Percentiles rank a stretch among this genome's conserved stretches.
These are phyloP conservation scores for Leucozona laternaria DNA, from an alignment of 2,888 invertebrate species.

Conservation along the genomic window DNA sequence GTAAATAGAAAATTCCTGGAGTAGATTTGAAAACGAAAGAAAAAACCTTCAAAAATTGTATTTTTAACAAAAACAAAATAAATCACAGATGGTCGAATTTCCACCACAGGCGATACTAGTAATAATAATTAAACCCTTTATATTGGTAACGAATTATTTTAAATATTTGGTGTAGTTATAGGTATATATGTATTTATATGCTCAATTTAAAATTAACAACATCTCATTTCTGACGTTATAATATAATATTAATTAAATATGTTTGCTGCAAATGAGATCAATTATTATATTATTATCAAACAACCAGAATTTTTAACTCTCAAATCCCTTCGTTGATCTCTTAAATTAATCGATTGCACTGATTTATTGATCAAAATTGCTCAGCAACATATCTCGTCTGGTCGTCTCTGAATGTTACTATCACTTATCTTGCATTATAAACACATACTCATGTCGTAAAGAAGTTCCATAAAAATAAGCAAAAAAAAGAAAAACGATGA, in stretches of 20 bases:
- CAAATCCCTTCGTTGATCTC: not conserved
- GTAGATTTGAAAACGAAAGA: too few relatives aligned
- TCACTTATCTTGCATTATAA: constrained; percentile 45
- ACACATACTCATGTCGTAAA: constrained; percentile 30
- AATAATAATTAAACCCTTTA: too few relatives aligned
- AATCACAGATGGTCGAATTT: too few relatives aligned
- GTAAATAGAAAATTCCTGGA: too few relatives aligned
- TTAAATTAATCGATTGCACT: constrained; percentile 49
- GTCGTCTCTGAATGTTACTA: constrained; percentile 47
- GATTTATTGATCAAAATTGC: constrained; percentile 72
- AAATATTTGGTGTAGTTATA: too few relatives aligned
- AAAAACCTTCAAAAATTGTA: too few relatives aligned
- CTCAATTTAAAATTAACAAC: too few relatives aligned
- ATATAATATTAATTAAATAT: not conserved
- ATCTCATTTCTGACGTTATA: too few relatives aligned
- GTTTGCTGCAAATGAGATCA: not conserved
- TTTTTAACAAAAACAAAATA: too few relatives aligned
- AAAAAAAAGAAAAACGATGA: constrained; percentile 9
- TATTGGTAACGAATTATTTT: too few relatives aligned
- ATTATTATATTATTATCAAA: not conserved
- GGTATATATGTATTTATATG: too few relatives aligned
- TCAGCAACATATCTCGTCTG: constrained; percentile 46
- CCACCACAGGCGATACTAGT: too few relatives aligned
- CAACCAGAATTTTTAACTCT: not conserved
- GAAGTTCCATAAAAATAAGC: constrained; percentile 23